Conservation (phyloP, 2,113 vertebrate genomes). For the Theristicus caerulescens region DNA sequence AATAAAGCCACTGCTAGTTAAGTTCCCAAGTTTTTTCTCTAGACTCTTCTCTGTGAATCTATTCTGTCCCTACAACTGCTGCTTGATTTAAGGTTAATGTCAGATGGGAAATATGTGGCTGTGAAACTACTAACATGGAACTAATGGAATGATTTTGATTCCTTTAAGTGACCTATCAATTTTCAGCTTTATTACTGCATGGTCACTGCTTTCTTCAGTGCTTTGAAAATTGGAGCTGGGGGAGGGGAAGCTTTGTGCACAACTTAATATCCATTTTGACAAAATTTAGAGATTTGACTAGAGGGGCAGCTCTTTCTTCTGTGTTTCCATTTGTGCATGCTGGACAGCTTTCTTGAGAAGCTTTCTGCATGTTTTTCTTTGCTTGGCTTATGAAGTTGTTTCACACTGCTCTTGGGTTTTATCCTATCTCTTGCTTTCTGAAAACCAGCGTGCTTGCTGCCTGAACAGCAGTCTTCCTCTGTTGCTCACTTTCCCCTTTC, state of each 20-base stretch:
- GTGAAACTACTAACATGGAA: slow-evolving; percentile 26
- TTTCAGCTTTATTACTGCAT: slow-evolving; percentile 29
- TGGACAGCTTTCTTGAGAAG: neutral
- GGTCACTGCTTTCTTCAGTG: neutral
- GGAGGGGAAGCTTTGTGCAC: neutral
- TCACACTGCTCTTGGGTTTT: neutral
- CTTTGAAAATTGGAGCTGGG: neutral
- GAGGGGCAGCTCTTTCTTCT: neutral
- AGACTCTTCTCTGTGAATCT: neutral
- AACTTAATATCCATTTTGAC: neutral
- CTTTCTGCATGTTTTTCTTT: neutral
- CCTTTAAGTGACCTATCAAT: slow-evolving; percentile 22
- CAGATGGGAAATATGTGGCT: neutral
- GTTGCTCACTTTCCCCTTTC: neutral
- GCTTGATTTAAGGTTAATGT: slow-evolving; percentile 32
- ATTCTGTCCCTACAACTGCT: neutral
- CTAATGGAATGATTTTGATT: slow-evolving; percentile 31
- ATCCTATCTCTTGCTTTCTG: neutral
- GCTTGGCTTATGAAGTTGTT: neutral
- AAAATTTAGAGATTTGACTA: neutral
- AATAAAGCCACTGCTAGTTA: neutral
- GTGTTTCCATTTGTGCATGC: neutral
- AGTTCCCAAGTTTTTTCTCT: neutral
- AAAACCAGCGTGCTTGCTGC: neutral
- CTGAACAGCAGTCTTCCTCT: neutral